Evolutionary conservation across 1,140 invertebrate genomes (phyloP), one percentile per base, ranked within the genome.

Genomic region (Ganaspis sp.): DNA sequence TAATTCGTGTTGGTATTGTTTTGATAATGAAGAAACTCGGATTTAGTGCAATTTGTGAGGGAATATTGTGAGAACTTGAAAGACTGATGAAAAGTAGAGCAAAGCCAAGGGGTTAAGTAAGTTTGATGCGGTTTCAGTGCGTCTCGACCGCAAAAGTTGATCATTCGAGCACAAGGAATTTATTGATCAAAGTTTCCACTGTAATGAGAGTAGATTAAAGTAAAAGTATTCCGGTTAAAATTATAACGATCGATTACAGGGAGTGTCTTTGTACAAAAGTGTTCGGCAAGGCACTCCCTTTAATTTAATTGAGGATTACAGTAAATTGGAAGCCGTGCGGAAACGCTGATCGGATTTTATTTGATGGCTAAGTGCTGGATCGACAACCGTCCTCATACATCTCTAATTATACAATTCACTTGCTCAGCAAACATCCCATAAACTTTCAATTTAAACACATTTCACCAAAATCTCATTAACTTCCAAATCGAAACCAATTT

Each of bases 41-140:
- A 15, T 12, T 45, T 45, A 17, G 5, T 64, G 23, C n/a, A 64
- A 34, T 29, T 17, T 64, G 4, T n/a, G 26, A 15, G 12, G 15
- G 6, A 34, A 64, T 26, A 5, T 12, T 34, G 15, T 64, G 9
- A 26, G 15, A n/a, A 64, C 26, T 64, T 64, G 23, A 64, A 64
- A n/a, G 58, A 64, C 58, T 64, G 8, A 58, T 29, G 9, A 58
- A 64, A 64, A 64, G 58, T 64, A 29, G 58, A 64, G 26, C 58
- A 64, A 64, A 64, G 58, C 58, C 26, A 64, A 64, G 26, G 58
- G 58, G 26, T 64, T 64, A 64, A 64, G 58, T 64, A 34, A 64
- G 58, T 34, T 64, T 64, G 58, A 64, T n/a, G 21, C 26, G 26
- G 58, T 64, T 64, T 64, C 58, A 64, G 26, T 64, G 58, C 26